phyloP scores from a whole-genome alignment of 2,888 invertebrate genomes.

The Drosophila bunnanda region DNA sequence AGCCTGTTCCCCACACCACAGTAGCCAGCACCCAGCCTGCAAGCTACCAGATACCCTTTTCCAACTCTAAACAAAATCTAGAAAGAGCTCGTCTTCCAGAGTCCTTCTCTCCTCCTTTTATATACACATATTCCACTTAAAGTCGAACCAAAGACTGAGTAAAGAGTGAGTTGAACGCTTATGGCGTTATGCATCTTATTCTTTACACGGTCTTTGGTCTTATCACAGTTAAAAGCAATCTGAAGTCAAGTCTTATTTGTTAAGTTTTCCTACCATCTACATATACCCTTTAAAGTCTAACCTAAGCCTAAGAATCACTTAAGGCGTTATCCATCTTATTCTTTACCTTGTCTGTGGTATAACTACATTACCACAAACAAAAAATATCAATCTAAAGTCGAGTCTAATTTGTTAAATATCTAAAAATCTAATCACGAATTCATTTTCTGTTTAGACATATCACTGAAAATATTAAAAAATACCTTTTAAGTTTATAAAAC shows the following conservation, averaged over 20 bases:
- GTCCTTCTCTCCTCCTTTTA: neutral
- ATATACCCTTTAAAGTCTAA: too few species aligned
- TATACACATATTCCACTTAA: neutral
- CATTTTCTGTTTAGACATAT: neutral
- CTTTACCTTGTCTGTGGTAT: too few species aligned
- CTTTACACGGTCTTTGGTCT: neutral
- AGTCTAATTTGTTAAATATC: neutral
- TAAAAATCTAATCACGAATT: neutral
- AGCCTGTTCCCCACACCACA: constrained; percentile 9
- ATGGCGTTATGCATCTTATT: neutral
- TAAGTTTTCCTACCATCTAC: neutral
- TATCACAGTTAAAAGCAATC: neutral
- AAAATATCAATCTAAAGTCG: too few species aligned
- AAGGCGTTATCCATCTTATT: too few species aligned
- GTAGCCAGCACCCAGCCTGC: constrained; percentile 28
- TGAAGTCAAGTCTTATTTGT: neutral
- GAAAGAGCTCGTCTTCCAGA: neutral
- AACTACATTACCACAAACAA: too few species aligned
- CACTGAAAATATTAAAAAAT: neutral
- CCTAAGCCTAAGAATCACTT: too few species aligned
- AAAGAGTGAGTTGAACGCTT: neutral
- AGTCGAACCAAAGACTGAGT: neutral
- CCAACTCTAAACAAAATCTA: neutral
- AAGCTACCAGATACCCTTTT: neutral
- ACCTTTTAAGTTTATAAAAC: neutral